Evolutionary conservation across 2,797 vertebrate species (phyloP), one percentile per base, ranked within the genome.

Genomic region (Rhabdophis nuchalis): DNA sequence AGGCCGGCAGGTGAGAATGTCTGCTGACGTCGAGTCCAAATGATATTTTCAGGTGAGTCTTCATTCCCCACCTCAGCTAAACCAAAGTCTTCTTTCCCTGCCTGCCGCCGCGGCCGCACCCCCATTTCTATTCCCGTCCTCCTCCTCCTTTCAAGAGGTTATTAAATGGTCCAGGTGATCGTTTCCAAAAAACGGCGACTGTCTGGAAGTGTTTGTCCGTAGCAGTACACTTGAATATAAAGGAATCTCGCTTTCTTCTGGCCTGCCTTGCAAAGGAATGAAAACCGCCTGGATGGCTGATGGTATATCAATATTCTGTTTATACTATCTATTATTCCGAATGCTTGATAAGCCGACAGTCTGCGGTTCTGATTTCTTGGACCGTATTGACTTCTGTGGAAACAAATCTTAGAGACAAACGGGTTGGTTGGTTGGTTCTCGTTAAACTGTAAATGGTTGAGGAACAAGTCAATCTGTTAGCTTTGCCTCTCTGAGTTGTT

Each of bases 1-100:
- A 91, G 72, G 93, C 61, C 89, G 87, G 92, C 87, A 89, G 92
- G 85, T 91, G 94, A 97, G 95, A 91, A 95, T 96, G 94, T 95
- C 95, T 94, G 86, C 87, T 96, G 95, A 90, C 93, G 36, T 82
- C 20, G 96, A 95, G 95, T 91, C 92, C 95, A 95, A 93, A 46
- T 95, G 95, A 95, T 95, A 93, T 95, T 96, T 96, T 95, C 95
- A 95, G 94, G 94, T 95, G 93, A 95, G 93, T 90, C 4, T 1
- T 82, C 90, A 36, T 93, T 93, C 72, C 94, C n/a, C 46, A 87
- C 56, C 86, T 53, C 0, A 16, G 89, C 91, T 85, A 41, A 86
- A 93, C 54, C 61, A 36, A 88, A 61, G 32, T 52, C 93, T 23
- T 36, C 18, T 77, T 20, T 46, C 58, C 90, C 86, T 86, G 18